Base-by-base conservation (phyloP, 2,113 vertebrate genomes). In the Recurvirostra avosetta region DNA sequence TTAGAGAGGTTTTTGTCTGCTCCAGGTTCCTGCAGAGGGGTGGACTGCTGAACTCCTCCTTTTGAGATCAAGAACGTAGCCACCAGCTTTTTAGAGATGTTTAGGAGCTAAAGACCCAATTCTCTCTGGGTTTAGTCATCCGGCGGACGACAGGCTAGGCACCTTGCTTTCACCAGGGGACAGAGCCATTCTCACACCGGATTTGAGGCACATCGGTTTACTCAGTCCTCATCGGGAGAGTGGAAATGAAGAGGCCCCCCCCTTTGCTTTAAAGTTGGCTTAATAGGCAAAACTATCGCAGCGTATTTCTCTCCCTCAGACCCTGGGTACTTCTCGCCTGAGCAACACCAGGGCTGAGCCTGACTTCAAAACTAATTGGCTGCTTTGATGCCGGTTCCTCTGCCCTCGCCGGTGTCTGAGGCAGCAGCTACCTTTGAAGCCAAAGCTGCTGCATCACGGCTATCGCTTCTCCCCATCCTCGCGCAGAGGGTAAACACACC, bases 291-390 rank as follows among this genome's bases (percentile, higher is more conserved):
- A 91, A 73, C 83, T 19, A 53, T 8, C 2, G 4, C 70, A 36
- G 68, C 1, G 0, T 5, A 14, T 80, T 86, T 72, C 88, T 77
- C 68, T 59, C 32, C 20, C 75, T 71, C 71, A 26, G 38, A 11
- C 81, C 63, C 75, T 1, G 23, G 36, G 52, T 41, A 43, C 86
- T 63, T 29, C 83, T 80, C 11, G 56, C 82, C 92, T 13, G 62
- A 92, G 92, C 88, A 58, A 55, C 1, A 8, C 70, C 52, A 9
- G 77, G 67, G 87, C 94, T 74, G 79, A 92, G 90, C 90, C 62
- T 3, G 55, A 70, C 90, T 93, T 94, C 92, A 95, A 73, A 94
- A 92, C 82, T 95, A 96, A 95, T 96, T 95, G 95, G 94, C 82
- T 80, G 94, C 92, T 94, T 90, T 90, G 88, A 88, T 92, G 95